phyloP scores from a whole-genome alignment of 1,140 invertebrate species.

The Globodera rostochiensis region DNA sequence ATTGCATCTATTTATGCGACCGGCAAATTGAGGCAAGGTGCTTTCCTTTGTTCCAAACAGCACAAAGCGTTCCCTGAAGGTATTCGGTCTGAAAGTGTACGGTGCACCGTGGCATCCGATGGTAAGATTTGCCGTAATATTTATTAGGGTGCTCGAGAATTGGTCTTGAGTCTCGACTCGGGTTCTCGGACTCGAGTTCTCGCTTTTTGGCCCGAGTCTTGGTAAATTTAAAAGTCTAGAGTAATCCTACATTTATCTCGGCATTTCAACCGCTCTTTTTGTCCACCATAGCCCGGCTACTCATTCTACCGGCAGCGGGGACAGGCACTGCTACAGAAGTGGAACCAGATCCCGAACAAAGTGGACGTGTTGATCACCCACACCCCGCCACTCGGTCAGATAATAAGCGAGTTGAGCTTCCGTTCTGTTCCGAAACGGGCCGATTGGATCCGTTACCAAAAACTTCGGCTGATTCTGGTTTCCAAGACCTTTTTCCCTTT shows the following conservation, averaged over 20 bases:
- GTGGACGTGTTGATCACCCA: slow-evolving; percentile 81
- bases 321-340: slow-evolving; percentile 75
- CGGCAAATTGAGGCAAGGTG: slow-evolving; percentile 49
- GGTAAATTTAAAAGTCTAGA: no score
- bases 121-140: slow-evolving; percentile 1
- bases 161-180: no score
- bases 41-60: slow-evolving; percentile 5
- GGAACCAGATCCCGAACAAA: slow-evolving; percentile 77
- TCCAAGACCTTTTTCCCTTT: slow-evolving; percentile 5
- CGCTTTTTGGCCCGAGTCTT: no score
- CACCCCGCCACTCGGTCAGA: slow-evolving; percentile 62
- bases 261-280: slow-evolving; percentile 69
- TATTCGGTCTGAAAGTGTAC: slow-evolving; percentile 61
- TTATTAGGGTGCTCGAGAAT: no score
- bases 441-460: not conserved
- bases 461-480: no score
- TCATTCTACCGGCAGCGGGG: slow-evolving; percentile 69
- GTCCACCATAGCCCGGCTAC: slow-evolving; percentile 49
- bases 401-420: slow-evolving; percentile 66
- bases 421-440: not conserved
- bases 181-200: no score
- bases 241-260: slow-evolving; percentile 46
- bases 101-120: slow-evolving; percentile 70
- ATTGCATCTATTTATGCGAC: slow-evolving; percentile 64
- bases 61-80: slow-evolving; percentile 37